Evolutionary conservation across 2,113 vertebrate species (phyloP), one percentile per base, ranked within the genome.

Genomic region (Muntiacus muntjak): DNA sequence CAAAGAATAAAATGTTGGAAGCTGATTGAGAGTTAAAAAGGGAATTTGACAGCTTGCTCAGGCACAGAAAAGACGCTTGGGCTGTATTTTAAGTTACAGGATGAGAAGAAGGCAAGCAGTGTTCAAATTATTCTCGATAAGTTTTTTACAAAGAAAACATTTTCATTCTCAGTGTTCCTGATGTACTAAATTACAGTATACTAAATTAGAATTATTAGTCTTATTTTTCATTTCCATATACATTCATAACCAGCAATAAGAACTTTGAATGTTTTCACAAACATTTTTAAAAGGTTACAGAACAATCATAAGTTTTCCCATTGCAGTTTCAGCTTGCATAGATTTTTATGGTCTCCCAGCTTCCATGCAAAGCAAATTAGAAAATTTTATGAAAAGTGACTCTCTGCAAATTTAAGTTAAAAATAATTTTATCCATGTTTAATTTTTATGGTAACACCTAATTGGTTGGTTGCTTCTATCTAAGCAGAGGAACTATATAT

Each of bases 371-470:
- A 95, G 47, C 45, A 62, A 87, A 62, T 64, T 82, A 71, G 1
- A n/a, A 16, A 58, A 67, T 64, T 94, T 81, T 87, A 62, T 64
- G 40, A 57, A 82, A 67, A 76, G 17, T 54, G 2, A 25, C 57
- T 82, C 71, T 92, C n/a, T 92, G 26, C 54, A 83, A 26, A 78
- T 52, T 84, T 83, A 89, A 97, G 74, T 92, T 43, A 30, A 74
- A 92, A 83, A 76, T 28, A 58, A 54, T 85, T 67, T 93, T 91
- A n/a, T 93, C 16, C 40, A 74, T 28, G 1, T 91, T 89, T 93
- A 87, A 91, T 92, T 96, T 58, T 95, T 60, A 83, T 40, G 88
- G 12, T 76, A 97, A 52, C 15, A 74, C 19, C 4, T 96, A 82
- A 86, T 28, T 76, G 36, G 23, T 89, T 93, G 28, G 26, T 88